Evolutionary conservation across 2,113 vertebrate genomes (phyloP).

Genomic region (Oophaga pumilio): DNA sequence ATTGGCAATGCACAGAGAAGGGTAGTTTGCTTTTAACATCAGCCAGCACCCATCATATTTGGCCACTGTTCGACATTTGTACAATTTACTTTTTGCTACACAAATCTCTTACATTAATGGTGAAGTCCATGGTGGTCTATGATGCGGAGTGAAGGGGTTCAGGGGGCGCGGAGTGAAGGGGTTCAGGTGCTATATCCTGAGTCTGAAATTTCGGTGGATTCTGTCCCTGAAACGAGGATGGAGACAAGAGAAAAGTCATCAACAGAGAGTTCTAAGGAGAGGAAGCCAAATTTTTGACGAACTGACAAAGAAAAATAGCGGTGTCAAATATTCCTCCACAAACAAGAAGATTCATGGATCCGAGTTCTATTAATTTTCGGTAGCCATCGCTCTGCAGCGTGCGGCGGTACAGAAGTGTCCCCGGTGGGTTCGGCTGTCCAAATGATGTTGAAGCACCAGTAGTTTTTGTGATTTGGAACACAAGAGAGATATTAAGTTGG

Average conservation of each 20-base stretch:
- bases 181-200: background rate
- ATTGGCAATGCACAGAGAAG: too few species aligned
- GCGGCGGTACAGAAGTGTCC: background rate
- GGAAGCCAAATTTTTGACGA: background rate
- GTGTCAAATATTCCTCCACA: background rate
- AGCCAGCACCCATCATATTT: too few species aligned
- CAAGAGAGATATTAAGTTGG: background rate
- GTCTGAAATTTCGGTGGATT: background rate
- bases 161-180: background rate
- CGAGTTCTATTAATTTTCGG: background rate
- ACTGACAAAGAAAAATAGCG: background rate
- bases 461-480: constrained; percentile 23
- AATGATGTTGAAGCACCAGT: background rate
- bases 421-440: constrained; percentile 8
- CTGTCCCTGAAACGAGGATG: background rate
- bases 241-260: background rate
- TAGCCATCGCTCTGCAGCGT: background rate
- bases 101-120: too few species aligned
- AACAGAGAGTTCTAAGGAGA: background rate
- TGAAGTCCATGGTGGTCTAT: background rate
- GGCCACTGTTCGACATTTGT: too few species aligned
- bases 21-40: too few species aligned
- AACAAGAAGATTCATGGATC: background rate
- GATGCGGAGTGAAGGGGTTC: background rate
- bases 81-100: too few species aligned